Evolutionary conservation across 2,797 vertebrate genomes (phyloP), one percentile per base, ranked within the genome.

Genomic region (Xenops minutus): DNA sequence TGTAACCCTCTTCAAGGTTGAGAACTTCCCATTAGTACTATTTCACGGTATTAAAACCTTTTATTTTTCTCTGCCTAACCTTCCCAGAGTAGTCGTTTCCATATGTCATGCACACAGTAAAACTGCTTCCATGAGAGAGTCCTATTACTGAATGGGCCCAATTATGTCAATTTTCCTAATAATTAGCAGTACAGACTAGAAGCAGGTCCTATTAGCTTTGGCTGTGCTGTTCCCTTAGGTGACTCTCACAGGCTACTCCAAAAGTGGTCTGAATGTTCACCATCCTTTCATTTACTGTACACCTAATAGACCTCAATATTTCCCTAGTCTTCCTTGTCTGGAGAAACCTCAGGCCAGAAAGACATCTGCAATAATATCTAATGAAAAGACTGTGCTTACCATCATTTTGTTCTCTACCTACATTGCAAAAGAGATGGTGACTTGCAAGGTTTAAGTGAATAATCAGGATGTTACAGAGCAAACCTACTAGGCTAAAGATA

Each of bases 1-100:
- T 56, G 62, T 75, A 77, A 67, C 37, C 43, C 43, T 89, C 78
- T 93, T 92, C 71, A 84, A 83, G 43, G 43, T 21, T 80, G 56
- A 92, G 80, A 48, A 95, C 16, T 5, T 74, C 81, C 62, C 72
- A 91, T 86, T 91, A 88, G 49, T 80, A 73, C 80, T 89, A 89
- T 95, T 92, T 87, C 37, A 59, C 30, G 5, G 5, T 56, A 76
- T 72, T 86, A 88, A 95, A 93, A 69, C 14, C 41, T 49, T 80
- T 62, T 41, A 52, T 95, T 56, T 95, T 88, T 88, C 46, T 30
- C 58, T 85, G 4, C 36, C 58, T 89, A 59, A 89, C 56, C 23
- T 90, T 73, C 54, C 81, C 59, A 80, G 18, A 86, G 54, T 23
- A 69, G 56, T 34, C 84, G 68, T 75, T 67, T 62, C 11, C 52